These are phyloP conservation scores for Drosophila nikananu DNA, from an alignment of 1,140 invertebrate genomes.

Conservation along the genomic window DNA sequence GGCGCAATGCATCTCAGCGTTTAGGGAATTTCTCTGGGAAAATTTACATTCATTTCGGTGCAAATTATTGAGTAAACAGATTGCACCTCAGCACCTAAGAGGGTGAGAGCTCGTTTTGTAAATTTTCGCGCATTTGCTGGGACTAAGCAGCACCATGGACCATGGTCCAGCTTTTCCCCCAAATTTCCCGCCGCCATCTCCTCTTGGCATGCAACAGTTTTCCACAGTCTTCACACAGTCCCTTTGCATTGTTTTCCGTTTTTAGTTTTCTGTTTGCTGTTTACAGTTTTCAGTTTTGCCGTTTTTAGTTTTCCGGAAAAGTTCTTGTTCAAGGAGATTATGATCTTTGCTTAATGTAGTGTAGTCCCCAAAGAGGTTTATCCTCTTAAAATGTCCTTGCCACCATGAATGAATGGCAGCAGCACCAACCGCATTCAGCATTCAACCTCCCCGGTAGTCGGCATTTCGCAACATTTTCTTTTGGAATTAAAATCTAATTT, in stretches of 20 bases:
- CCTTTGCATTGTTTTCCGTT: conserved; percentile 27
- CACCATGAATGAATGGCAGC: conserved; percentile 25
- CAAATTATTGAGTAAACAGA: conserved; percentile 73
- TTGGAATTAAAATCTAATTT: conserved; percentile 50
- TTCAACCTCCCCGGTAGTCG: conserved; percentile 16
- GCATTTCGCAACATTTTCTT: conserved; percentile 42
- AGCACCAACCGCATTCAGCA: conserved; percentile 35
- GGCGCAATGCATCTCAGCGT: conserved; percentile 46
- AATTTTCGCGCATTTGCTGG: conserved; percentile 47
- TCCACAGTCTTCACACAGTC: conserved; percentile 5
- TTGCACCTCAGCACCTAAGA: conserved; percentile 50
- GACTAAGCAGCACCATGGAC: conserved; percentile 15
- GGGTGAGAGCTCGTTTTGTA: conserved; percentile 39
- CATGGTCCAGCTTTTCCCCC: not conserved
- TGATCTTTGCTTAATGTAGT: conserved; percentile 51
- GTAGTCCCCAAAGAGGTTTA: conserved; percentile 33
- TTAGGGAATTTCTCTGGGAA: conserved; percentile 42
- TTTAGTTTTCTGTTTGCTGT: conserved; percentile 23
- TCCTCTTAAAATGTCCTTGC: conserved; percentile 34
- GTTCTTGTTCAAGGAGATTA: conserved; percentile 42
- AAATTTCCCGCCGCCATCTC: not conserved
- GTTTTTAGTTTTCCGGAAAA: conserved; percentile 29
- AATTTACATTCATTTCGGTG: conserved; percentile 68
- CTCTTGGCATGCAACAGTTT: conserved; percentile 34
- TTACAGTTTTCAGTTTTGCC: conserved; percentile 25